phyloP scores from a whole-genome alignment of 2,888 invertebrate genomes.

The Trichopria drosophilae region DNA sequence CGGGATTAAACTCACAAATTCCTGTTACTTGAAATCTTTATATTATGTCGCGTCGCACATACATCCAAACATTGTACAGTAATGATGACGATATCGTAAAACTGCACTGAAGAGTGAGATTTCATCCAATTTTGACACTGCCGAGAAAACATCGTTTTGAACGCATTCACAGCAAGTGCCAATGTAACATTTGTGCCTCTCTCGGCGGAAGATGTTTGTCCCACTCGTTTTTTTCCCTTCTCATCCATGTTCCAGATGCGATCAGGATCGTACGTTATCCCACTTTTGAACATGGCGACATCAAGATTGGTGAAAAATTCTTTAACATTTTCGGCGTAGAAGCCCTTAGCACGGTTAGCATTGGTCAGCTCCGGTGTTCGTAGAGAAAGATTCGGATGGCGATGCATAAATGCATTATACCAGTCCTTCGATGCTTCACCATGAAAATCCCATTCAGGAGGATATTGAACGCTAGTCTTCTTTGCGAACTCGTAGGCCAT shows the following conservation, averaged over 20 bases:
- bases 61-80: slow-evolving; percentile 22
- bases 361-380: slow-evolving; percentile 12
- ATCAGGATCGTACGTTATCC: no score
- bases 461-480: slow-evolving; percentile 9
- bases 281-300: slow-evolving; percentile 9
- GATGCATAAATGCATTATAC: slow-evolving; percentile 14
- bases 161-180: slow-evolving; percentile 33
- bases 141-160: no score
- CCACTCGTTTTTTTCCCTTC: slow-evolving; percentile 14
- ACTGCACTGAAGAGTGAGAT: slow-evolving; percentile 10
- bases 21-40: slow-evolving; percentile 27
- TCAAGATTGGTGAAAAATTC: slow-evolving; percentile 13
- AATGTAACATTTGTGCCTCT: no score
- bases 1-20: slow-evolving; percentile 28
- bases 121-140: no score
- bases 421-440: slow-evolving; percentile 14
- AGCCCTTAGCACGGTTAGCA: slow-evolving; percentile 18
- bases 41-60: slow-evolving; percentile 27
- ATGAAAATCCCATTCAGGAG: no score
- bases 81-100: slow-evolving; percentile 12
- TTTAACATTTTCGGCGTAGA: slow-evolving; percentile 11
- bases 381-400: slow-evolving; percentile 12
- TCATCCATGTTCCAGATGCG: slow-evolving; percentile 10
- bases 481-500: slow-evolving; percentile 16
- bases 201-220: slow-evolving; percentile 9